A percentile compares a stretch with the other conserved stretches of the same genome.
Conservation (phyloP, 2,888 invertebrate species). For the Deladenus siricidicola region DNA sequence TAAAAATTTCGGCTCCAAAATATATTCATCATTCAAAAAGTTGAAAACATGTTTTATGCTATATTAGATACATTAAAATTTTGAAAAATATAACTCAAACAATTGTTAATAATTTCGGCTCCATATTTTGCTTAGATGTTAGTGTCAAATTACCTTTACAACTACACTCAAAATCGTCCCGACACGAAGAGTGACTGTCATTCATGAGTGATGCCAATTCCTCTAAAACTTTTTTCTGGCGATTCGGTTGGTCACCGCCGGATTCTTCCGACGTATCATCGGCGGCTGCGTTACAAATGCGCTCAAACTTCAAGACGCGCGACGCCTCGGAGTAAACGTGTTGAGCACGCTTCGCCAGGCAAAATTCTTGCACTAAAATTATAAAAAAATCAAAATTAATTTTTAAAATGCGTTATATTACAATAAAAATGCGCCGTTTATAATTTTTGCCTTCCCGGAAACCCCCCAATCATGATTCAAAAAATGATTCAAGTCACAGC, state of each 20-base stretch:
- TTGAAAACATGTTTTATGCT: too few species aligned
- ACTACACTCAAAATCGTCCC: slow-evolving; percentile 32
- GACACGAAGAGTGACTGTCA: slow-evolving; percentile 72
- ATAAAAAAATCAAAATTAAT: background rate
- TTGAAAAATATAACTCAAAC: too few species aligned
- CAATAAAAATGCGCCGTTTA: too few species aligned
- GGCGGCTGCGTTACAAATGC: slow-evolving; percentile 58
- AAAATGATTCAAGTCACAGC: too few species aligned
- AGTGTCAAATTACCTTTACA: slow-evolving; percentile 22
- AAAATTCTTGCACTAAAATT: slow-evolving; percentile 55
- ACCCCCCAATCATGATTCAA: too few species aligned
- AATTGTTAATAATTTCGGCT: too few species aligned
- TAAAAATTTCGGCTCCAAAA: too few species aligned
- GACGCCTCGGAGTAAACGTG: slow-evolving; percentile 78
- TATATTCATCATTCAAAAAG: too few species aligned
- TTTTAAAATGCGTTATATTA: background rate
- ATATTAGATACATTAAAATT: too few species aligned
- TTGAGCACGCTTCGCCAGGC: slow-evolving; percentile 73
- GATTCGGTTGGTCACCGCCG: too few species aligned
- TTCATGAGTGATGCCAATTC: slow-evolving; percentile 65
- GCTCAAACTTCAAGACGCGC: slow-evolving; percentile 71
- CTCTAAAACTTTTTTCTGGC: slow-evolving; percentile 1
- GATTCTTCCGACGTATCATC: slow-evolving; percentile 19
- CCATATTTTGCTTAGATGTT: too few species aligned
- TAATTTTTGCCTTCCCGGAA: too few species aligned